These are phyloP conservation scores for Diorhabda carinulata DNA, from an alignment of 1,140 invertebrate species.

Conservation along the genomic window DNA sequence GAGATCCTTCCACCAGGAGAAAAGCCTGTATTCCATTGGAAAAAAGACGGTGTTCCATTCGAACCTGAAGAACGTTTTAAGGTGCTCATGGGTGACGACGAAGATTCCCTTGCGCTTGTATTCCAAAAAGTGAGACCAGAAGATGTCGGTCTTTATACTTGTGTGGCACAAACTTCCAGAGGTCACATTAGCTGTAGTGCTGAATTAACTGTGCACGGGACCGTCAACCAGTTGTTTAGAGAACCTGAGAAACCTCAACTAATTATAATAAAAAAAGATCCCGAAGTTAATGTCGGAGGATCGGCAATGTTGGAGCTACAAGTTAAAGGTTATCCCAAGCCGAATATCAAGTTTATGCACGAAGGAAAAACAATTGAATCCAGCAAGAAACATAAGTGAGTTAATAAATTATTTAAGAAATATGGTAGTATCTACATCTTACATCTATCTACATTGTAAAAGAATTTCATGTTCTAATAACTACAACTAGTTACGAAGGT, in stretches of 20 bases:
- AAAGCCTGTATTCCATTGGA: conserved; percentile 83
- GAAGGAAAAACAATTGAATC: conserved; percentile 77
- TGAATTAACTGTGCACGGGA: conserved; percentile 85
- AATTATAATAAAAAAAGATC: conserved; percentile 67
- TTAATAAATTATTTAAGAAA: conserved; percentile 3
- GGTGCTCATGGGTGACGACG: conserved; percentile 86
- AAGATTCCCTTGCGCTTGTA: conserved; percentile 85
- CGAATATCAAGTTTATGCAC: conserved; percentile 84
- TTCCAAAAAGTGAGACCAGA: conserved; percentile 92
- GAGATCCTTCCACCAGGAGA: conserved; percentile 69
- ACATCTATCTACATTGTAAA: no score
- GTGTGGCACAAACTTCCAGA: conserved; percentile 85
- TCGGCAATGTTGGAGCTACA: conserved; percentile 94
- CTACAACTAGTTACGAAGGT: no score
- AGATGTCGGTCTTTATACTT: conserved; percentile 91
- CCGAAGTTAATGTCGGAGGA: conserved; percentile 74
- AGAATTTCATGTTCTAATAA: no score
- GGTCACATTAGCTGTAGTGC: conserved; percentile 92
- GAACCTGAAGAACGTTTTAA: conserved; percentile 92
- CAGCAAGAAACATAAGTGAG: conserved; percentile 73
- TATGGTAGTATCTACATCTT: no score
- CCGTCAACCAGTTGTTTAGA: conserved; percentile 73
- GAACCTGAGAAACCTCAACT: conserved; percentile 79
- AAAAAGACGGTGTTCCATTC: conserved; percentile 82
- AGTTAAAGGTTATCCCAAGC: conserved; percentile 91